Conservation (phyloP, 2,888 invertebrate genomes). For the Aleiodes testaceus region DNA sequence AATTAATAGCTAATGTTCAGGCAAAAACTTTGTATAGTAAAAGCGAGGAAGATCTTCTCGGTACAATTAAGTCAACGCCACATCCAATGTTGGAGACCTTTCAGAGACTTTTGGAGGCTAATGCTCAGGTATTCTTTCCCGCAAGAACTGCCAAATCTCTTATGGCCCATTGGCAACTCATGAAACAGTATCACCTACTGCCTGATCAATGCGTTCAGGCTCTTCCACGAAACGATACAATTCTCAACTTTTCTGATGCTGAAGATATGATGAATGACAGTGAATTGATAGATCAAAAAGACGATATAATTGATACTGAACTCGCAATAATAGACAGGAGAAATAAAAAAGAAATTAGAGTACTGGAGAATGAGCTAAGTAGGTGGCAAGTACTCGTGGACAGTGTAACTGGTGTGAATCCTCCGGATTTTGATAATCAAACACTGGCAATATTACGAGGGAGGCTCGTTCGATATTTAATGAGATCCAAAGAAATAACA, state of each 20-base stretch:
- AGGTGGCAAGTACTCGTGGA: slow-evolving; percentile 96
- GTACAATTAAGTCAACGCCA: slow-evolving; percentile 83
- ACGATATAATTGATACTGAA: slow-evolving; percentile 87
- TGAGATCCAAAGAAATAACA: slow-evolving; percentile 95
- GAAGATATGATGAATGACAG: slow-evolving; percentile 91
- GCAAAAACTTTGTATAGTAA: slow-evolving; percentile 91
- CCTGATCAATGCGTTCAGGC: slow-evolving; percentile 89
- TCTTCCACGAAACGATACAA: slow-evolving; percentile 77
- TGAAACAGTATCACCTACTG: slow-evolving; percentile 93
- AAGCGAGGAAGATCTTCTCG: slow-evolving; percentile 90
- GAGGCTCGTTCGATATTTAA: slow-evolving; percentile 92
- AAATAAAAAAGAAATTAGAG: slow-evolving; percentile 89
- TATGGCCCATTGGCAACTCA: slow-evolving; percentile 91
- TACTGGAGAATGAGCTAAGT: slow-evolving; percentile 89
- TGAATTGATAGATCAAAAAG: slow-evolving; percentile 86
- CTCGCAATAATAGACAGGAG: slow-evolving; percentile 82
- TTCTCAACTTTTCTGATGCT: slow-evolving; percentile 90
- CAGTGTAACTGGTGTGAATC: slow-evolving; percentile 87
- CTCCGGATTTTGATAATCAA: slow-evolving; percentile 93
- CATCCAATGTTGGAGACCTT: slow-evolving; percentile 86
- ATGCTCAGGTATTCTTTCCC: slow-evolving; percentile 90
- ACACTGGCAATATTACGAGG: slow-evolving; percentile 95
- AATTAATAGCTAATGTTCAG: slow-evolving; percentile 89
- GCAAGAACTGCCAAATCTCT: slow-evolving; percentile 90
- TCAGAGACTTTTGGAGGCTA: slow-evolving; percentile 87